These are phyloP conservation scores for Oceanodroma tethys DNA, from an alignment of 2,113 vertebrate genomes.

Conservation along the genomic window DNA sequence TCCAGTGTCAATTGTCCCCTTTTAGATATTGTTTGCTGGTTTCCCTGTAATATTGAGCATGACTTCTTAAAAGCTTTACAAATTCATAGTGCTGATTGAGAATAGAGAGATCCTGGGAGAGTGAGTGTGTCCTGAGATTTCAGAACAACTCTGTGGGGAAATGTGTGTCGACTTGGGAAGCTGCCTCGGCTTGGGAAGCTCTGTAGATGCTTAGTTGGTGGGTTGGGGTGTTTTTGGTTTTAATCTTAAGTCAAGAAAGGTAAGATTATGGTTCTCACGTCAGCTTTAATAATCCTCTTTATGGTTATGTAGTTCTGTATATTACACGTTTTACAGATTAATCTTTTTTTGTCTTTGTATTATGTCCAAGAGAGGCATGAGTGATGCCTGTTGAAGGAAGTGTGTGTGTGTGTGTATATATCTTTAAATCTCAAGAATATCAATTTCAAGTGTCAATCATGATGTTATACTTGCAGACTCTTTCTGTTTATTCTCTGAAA, in stretches of 20 bases:
- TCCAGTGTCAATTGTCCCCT: not conserved
- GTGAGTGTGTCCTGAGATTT: not conserved
- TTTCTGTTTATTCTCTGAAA: not conserved
- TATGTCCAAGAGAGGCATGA: not conserved
- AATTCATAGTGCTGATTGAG: not conserved
- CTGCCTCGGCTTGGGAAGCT: rapidly evolving
- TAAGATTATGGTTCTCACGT: not conserved
- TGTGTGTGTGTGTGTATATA: not conserved
- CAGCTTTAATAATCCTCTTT: not conserved
- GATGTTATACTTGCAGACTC: not conserved
- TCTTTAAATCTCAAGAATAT: not conserved
- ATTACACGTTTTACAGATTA: not conserved
- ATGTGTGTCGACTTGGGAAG: rapidly evolving
- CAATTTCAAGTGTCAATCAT: not conserved
- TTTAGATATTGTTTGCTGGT: not conserved
- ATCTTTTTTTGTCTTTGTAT: not conserved
- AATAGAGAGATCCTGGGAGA: not conserved
- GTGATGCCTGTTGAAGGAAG: not conserved
- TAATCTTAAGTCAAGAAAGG: not conserved
- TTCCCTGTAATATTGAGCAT: not conserved
- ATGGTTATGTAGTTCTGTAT: not conserved
- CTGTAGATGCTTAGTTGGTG: not conserved
- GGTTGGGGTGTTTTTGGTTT: not conserved
- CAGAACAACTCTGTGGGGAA: not conserved
- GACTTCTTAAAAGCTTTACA: not conserved